Percentiles rank a stretch among this genome's conserved stretches.
These are phyloP conservation scores for Meiosimyza decipiens DNA, from an alignment of 2,888 invertebrate species.

Conservation along the genomic window DNA sequence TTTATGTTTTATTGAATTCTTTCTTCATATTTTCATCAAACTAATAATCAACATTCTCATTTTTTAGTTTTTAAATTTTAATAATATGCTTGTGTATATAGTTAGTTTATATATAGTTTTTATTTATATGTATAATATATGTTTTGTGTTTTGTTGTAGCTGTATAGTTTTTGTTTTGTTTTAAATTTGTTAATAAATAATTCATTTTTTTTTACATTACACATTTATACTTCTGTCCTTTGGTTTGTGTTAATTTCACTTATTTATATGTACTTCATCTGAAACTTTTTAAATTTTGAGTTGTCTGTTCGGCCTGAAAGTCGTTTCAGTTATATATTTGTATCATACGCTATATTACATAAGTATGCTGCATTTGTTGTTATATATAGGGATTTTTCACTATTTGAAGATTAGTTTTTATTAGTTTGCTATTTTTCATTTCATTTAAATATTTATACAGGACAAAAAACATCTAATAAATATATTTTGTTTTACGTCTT, in stretches of 20 bases:
- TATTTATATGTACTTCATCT: constrained; percentile 38
- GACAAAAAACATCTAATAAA: constrained; percentile 65
- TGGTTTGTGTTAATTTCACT: constrained; percentile 34
- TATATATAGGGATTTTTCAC: no score
- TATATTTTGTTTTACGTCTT: constrained; percentile 42
- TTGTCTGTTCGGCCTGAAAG: constrained; percentile 39
- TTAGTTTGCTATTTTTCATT: constrained; percentile 47
- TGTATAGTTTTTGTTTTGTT: constrained; percentile 20
- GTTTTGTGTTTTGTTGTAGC: constrained; percentile 47
- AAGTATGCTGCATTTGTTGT: constrained; percentile 26
- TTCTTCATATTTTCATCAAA: constrained; percentile 42
- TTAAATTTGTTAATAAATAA: constrained; percentile 30
- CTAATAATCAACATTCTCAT: constrained; percentile 38
- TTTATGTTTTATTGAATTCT: constrained; percentile 28
- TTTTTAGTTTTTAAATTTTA: constrained; percentile 32
- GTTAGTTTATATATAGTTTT: constrained; percentile 37
- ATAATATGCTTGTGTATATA: constrained; percentile 47
- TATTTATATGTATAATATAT: constrained; percentile 53
- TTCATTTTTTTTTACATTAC: constrained; percentile 41
- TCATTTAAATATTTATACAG: constrained; percentile 60
- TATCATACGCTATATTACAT: constrained; percentile 49
- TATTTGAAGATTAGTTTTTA: constrained; percentile 46
- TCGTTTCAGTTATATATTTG: constrained; percentile 42
- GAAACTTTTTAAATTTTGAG: constrained; percentile 39
- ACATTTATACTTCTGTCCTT: constrained; percentile 39